Evolutionary conservation across 2,888 invertebrate species (phyloP).

Genomic region (Epinotia brunnichana): DNA sequence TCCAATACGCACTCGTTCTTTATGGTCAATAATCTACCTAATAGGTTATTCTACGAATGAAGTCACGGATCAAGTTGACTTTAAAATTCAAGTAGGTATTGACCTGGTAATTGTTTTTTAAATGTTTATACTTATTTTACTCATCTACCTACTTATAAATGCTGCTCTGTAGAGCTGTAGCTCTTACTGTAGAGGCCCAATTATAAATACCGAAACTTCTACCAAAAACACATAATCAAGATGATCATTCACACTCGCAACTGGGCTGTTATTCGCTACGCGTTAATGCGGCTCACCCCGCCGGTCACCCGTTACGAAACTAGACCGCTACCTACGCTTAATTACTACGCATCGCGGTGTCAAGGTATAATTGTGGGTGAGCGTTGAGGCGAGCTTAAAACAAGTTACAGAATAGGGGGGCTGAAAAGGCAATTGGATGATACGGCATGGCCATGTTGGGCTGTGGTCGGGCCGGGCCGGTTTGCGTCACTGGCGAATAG

Average conservation of each 20-base stretch:
- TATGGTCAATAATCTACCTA: not conserved
- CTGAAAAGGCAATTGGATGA: constrained; percentile 26
- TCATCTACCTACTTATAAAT: not conserved
- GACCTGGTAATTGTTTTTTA: too few species aligned
- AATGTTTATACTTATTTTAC: not conserved
- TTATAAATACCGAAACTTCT: not conserved
- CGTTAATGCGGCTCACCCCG: too few species aligned
- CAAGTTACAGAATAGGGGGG: too few species aligned
- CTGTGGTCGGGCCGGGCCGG: constrained; percentile 52
- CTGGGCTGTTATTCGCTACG: too few species aligned
- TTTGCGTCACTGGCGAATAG: constrained; percentile 58
- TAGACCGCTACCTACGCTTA: too few species aligned
- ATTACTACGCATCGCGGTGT: too few species aligned
- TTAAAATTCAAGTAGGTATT: not conserved
- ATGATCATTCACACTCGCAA: constrained; percentile 2
- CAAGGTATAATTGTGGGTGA: too few species aligned
- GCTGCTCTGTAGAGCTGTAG: too few species aligned
- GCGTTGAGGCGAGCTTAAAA: too few species aligned
- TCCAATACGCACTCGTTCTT: not conserved
- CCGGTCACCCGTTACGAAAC: too few species aligned
- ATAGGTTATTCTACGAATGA: not conserved
- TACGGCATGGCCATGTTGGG: constrained; percentile 50
- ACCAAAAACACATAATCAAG: not conserved
- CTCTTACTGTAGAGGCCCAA: not conserved
- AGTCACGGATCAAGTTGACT: not conserved